Evolutionary conservation across 30 jellyfish, hydroid and myxozoan species (phyloP), one percentile per base, ranked within the genome.

Genomic region (Mastigias papua): DNA sequence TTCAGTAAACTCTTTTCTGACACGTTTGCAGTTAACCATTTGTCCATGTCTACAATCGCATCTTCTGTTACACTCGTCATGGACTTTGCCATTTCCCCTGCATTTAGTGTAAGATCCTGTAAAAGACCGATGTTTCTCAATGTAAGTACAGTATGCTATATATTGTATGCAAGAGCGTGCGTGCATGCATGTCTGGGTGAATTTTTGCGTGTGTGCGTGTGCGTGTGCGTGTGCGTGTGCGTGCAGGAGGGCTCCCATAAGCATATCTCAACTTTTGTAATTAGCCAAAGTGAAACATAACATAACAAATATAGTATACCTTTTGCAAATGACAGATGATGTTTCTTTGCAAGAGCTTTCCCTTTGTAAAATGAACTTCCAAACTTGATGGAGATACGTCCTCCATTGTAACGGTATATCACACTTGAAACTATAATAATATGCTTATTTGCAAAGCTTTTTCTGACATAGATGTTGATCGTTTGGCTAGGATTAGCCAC

Each of bases 1-100:
- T 49, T 84, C 87, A 0, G 88, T 90, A 64, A 82, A 73, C 65
- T 90, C 97, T 54, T 90, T 78, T 58, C 97, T 67, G 15, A 90
- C 87, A n/a, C 97, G 48, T 31, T 66, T 32, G 30, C 97, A 90
- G 19, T 90, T 73, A 34, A 65, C 68, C 62, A 82, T 69, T 19
- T 64, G 23, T 6, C 97, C 97, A 48, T 81, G 27, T 9, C 8
- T 42, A 63, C 97, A 90, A 63, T 33, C 17, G 64, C 97, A 90
- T 49, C 66, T 49, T 61, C 90, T 48, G 30, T 75, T 69, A 46
- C 97, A 90, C 65, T 81, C 89, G 67, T 90, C 97, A 27, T 48
- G 22, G 42, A 73, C 92, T 21, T 10, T 33, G 22, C 65, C 86
- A 26, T 32, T 22, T 21, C 86, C 79, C 11, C 20, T 21, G 37